These are phyloP conservation scores for Gallinago media DNA, from an alignment of 2,113 vertebrate species.

Conservation along the genomic window DNA sequence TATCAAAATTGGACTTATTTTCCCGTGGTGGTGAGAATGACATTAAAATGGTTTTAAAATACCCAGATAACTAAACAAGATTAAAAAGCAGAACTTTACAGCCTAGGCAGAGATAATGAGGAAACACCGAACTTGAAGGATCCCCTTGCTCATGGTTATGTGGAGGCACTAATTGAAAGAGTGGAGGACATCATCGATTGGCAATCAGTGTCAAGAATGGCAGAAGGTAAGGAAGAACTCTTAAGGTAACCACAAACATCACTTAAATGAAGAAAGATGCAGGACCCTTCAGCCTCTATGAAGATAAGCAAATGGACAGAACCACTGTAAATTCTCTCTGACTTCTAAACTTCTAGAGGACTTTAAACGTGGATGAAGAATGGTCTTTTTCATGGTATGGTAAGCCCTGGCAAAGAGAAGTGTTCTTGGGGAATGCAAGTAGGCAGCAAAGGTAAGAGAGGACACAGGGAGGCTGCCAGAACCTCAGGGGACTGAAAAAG, in stretches of 20 bases:
- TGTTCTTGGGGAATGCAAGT: background rate
- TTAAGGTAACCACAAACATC: background rate
- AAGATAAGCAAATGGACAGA: background rate
- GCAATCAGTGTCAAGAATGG: background rate
- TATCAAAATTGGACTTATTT: conserved; percentile 51
- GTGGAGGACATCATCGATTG: background rate
- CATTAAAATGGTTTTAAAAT: conserved; percentile 40
- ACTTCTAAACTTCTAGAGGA: background rate
- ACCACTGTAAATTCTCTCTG: background rate
- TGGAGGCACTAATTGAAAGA: background rate
- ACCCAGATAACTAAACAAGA: conserved; percentile 33
- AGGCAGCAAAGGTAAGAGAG: background rate
- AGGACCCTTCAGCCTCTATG: background rate
- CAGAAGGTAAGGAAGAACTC: background rate
- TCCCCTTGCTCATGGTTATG: background rate
- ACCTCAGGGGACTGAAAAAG: background rate
- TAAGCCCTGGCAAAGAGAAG: background rate
- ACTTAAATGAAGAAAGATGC: background rate
- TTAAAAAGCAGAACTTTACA: background rate
- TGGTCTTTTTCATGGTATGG: background rate
- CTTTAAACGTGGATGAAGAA: accelerated
- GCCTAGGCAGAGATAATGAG: background rate
- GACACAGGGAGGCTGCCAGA: background rate
- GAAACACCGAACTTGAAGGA: background rate
- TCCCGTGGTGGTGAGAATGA: conserved; percentile 15